Conservation (phyloP, 2,113 vertebrate genomes). For the Terrapene triunguis region DNA sequence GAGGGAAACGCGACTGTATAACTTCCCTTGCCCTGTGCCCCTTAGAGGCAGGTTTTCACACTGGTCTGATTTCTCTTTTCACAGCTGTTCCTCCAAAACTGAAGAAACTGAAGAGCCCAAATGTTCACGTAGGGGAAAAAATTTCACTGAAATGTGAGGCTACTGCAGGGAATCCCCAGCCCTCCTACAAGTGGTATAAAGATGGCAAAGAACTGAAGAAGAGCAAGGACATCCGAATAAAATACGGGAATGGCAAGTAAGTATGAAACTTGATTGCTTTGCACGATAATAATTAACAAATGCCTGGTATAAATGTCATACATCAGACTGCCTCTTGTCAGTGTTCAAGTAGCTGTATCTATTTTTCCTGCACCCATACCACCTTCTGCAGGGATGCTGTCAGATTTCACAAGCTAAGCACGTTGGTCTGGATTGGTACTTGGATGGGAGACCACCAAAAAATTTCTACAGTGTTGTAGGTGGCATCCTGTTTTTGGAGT, state of each 20-base stretch:
- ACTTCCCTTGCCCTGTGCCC: fast-evolving
- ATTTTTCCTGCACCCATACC: background rate
- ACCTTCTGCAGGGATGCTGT: background rate
- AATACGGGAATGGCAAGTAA: constrained; percentile 88
- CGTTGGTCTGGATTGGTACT: background rate
- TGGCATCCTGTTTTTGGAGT: background rate
- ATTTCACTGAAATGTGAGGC: constrained; percentile 94
- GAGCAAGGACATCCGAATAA: constrained; percentile 91
- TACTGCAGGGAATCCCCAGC: constrained; percentile 87
- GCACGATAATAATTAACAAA: background rate
- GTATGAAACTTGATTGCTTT: constrained; percentile 42
- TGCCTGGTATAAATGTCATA: background rate
- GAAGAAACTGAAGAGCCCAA: constrained; percentile 91
- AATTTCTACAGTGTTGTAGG: background rate
- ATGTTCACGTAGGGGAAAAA: constrained; percentile 88
- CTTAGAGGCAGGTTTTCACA: background rate
- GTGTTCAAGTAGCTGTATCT: background rate
- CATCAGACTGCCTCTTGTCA: background rate
- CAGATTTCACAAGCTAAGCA: background rate
- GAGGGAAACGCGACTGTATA: fast-evolving
- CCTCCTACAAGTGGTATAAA: constrained; percentile 95
- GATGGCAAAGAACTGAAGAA: constrained; percentile 95
- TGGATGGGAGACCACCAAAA: background rate
- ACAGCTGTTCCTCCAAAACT: constrained; percentile 89
- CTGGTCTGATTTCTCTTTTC: constrained; percentile 39